Base-by-base conservation (phyloP, 1,140 invertebrate genomes). In the Tetragnatha versicolor region DNA sequence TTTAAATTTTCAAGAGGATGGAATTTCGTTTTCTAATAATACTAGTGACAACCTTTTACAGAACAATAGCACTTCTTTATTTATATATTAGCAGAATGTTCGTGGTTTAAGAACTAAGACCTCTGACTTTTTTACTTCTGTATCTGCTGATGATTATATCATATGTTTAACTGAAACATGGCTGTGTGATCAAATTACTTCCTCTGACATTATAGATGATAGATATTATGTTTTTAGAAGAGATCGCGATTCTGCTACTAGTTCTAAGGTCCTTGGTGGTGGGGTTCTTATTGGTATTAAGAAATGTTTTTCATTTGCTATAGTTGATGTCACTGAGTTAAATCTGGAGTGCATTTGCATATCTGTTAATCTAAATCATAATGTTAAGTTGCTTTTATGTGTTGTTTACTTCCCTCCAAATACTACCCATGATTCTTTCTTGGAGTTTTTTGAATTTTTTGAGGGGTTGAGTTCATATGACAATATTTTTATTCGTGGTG, bases 391-490 rank as follows among this genome's bases (percentile, higher is more conserved):
- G 42, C 42, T 47, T 47, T 47, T 47, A 47, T 47, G 42, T 47
- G 42, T 47, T 47, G 42, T 47, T 1, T 47, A 47, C 42, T 47
- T 47, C 20, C 42, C 42, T 47, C 42, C 42, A 47, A n/a, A n/a
- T n/a, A n/a, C n/a, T n/a, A n/a, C n/a, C n/a, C n/a, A n/a, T n/a
- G n/a, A n/a, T n/a, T n/a, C 42, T 47, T 47, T 47, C 20, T 47
- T 47, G 20, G 42, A 47, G 42, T 47, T 47, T 47, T n/a, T 47
- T 47, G 42, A 47, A 47, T 47, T 47, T 47, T 47, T 47, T 47
- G 42, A 47, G 20, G 42, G 42, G 42, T 47, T 47, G 42, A 47
- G 42, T 12, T 47, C 42, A 47, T 1, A 47, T 3, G 42, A 47
- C 20, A n/a, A n/a, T n/a, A n/a, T n/a, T n/a, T n/a, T n/a, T n/a